phyloP scores from a whole-genome alignment of 2,113 vertebrate genomes.

The Colius striatus region DNA sequence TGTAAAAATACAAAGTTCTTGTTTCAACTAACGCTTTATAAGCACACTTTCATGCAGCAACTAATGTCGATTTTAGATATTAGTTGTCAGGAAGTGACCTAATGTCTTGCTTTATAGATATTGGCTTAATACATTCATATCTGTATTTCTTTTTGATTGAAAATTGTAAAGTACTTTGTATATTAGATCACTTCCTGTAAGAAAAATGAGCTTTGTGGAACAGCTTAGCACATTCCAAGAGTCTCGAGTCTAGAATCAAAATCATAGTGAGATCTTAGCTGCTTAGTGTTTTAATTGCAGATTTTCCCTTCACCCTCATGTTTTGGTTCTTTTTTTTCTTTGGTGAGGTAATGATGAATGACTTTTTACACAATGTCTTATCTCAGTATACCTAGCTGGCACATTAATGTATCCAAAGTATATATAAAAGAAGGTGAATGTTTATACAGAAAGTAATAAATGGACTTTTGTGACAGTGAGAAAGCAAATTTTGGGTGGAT shows the following conservation, averaged over 20 bases:
- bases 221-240: constrained; percentile 12
- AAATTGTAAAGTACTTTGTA: constrained; percentile 58
- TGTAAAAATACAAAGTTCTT: constrained; percentile 26
- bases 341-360: background rate
- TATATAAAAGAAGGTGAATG: background rate
- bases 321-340: no score
- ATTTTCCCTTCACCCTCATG: background rate
- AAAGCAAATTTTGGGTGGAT: constrained; percentile 51
- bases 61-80: constrained; percentile 44
- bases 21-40: background rate
- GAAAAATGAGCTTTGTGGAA: constrained; percentile 62
- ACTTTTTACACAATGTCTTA: background rate
- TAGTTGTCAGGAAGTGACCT: constrained; percentile 66
- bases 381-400: constrained; percentile 7
- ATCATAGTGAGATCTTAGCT: background rate
- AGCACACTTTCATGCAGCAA: background rate
- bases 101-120: constrained; percentile 63
- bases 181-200: constrained; percentile 63
- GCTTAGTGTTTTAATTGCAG: background rate
- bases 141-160: constrained; percentile 66
- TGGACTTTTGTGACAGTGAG: background rate
- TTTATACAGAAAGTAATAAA: background rate
- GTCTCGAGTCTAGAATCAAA: constrained; percentile 30
- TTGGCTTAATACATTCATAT: constrained; percentile 61
- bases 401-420: background rate